Evolutionary conservation across 2,888 invertebrate genomes (phyloP).

Genomic region (Griposia aprilina): DNA sequence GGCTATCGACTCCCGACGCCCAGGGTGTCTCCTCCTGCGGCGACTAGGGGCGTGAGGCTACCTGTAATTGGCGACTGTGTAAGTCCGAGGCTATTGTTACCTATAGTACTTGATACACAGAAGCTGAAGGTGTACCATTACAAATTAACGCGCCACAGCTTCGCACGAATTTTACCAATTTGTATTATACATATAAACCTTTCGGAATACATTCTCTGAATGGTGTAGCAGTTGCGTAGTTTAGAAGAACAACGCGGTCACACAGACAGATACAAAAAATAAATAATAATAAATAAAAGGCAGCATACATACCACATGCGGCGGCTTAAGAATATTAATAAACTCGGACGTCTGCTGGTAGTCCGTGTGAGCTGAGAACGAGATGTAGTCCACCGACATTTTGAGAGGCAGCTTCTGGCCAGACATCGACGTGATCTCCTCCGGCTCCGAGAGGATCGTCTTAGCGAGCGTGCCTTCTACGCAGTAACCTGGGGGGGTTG

Average conservation of each 20-base stretch:
- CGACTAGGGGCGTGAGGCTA: too few species aligned
- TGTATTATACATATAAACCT: too few species aligned
- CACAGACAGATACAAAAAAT: too few species aligned
- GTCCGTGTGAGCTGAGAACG: conserved; percentile 99
- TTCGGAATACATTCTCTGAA: too few species aligned
- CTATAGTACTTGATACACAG: background rate
- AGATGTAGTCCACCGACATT: conserved; percentile 99
- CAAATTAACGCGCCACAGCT: background rate
- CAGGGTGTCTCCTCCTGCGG: too few species aligned
- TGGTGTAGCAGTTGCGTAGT: too few species aligned
- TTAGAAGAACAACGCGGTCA: too few species aligned
- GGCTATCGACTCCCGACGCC: too few species aligned
- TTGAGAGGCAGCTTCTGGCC: conserved; percentile 99
- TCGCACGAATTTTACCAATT: too few species aligned
- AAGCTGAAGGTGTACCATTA: background rate
- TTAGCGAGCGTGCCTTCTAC: conserved; percentile 97
- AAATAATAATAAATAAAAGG: too few species aligned
- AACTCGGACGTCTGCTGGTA: conserved; percentile 99
- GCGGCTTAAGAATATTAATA: conserved; percentile 97
- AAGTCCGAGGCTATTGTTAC: background rate
- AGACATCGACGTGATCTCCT: conserved; percentile 98
- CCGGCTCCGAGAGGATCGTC: conserved; percentile 98
- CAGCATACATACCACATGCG: conserved; percentile 95
- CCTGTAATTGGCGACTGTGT: background rate
- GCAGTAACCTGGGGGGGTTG: conserved; percentile 92